These are phyloP conservation scores for Clistopyga incitator DNA, from an alignment of 2,888 invertebrate species.

Conservation along the genomic window DNA sequence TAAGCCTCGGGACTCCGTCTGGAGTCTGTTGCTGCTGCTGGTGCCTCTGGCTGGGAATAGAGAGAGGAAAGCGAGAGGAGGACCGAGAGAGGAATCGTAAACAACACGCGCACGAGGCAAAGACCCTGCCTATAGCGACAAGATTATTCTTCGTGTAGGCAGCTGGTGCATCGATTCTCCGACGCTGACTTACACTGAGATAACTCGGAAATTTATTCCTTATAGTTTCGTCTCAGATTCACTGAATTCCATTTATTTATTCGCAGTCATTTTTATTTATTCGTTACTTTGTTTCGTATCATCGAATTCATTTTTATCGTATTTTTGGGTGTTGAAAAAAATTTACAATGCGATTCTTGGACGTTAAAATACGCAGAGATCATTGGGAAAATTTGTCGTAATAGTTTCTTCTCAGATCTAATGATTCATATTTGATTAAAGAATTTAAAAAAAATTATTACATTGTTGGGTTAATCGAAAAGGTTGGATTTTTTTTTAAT, in stretches of 20 bases:
- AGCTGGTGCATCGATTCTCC: slow-evolving; percentile 34
- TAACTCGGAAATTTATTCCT: not conserved
- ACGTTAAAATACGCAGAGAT: no score
- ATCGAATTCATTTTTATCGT: not conserved
- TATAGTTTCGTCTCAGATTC: not conserved
- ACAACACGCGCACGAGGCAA: slow-evolving; percentile 46
- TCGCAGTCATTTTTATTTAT: not conserved
- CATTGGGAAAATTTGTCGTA: no score
- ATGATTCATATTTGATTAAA: no score
- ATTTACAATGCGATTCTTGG: no score
- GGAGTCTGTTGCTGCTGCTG: slow-evolving; percentile 51
- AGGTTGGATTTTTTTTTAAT: no score
- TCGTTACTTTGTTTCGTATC: not conserved
- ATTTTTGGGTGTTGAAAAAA: not conserved
- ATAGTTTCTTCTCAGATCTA: no score
- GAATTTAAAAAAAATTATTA: no score
- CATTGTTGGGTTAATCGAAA: no score
- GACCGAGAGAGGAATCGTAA: slow-evolving; percentile 55
- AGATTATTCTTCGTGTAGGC: slow-evolving; percentile 10
- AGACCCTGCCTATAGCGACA: slow-evolving; percentile 18
- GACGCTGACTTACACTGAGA: not conserved
- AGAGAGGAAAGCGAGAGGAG: slow-evolving; percentile 41
- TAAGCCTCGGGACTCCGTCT: slow-evolving; percentile 60
- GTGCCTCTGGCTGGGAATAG: slow-evolving; percentile 28
- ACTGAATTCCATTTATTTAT: not conserved